Evolutionary conservation across 1,140 invertebrate genomes (phyloP).

Genomic region (Archivesica marissinica): DNA sequence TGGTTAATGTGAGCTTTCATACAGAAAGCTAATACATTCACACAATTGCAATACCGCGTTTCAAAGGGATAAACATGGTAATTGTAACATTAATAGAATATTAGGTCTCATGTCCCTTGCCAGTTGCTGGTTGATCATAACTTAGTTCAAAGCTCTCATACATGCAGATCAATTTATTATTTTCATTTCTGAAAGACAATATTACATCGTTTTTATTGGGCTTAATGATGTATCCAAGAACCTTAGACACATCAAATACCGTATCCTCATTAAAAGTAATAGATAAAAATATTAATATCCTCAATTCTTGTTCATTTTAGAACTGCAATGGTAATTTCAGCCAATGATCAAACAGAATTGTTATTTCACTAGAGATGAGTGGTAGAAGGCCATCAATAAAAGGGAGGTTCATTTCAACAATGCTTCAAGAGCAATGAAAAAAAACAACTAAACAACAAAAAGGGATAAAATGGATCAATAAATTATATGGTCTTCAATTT

Average conservation of each 20-base stretch:
- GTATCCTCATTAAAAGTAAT: not conserved
- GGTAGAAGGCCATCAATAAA: not conserved
- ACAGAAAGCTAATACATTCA: too few species aligned
- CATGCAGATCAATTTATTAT: slow-evolving; percentile 3
- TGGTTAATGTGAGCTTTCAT: too few species aligned
- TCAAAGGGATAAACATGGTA: too few species aligned
- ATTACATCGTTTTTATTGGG: not conserved
- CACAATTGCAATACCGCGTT: too few species aligned
- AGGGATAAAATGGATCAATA: too few species aligned
- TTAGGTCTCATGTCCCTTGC: too few species aligned
- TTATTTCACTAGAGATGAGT: not conserved
- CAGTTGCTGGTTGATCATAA: too few species aligned
- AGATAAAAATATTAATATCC: not conserved
- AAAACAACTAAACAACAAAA: not conserved
- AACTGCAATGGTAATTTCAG: not conserved
- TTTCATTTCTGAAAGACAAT: slow-evolving; percentile 2
- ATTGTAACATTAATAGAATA: too few species aligned
- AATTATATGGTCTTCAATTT: too few species aligned
- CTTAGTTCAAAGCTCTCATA: not conserved
- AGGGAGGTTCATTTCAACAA: not conserved
- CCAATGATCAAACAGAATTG: slow-evolving; percentile 3
- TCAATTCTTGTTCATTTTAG: slow-evolving; percentile 3
- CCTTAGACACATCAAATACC: not conserved
- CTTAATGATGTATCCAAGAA: not conserved
- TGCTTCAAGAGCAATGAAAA: not conserved